These are phyloP conservation scores for Heliconius ismenius DNA, from an alignment of 2,888 invertebrate genomes.

Conservation along the genomic window DNA sequence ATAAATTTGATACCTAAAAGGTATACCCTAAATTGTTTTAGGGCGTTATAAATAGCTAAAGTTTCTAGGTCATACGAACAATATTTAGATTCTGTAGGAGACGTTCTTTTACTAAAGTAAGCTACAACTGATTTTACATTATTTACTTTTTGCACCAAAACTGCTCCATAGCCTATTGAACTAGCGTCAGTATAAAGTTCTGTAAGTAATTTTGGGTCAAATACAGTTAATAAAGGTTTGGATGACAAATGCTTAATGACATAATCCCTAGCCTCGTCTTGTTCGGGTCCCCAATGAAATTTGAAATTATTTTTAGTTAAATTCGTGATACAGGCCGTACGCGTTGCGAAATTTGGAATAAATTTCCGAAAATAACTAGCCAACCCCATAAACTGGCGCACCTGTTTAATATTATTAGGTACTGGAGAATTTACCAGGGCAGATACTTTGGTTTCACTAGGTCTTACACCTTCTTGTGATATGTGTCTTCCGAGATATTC, in stretches of 20 bases:
- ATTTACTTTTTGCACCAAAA: constrained; percentile 44
- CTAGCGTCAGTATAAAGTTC: constrained; percentile 48
- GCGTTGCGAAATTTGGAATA: constrained; percentile 46
- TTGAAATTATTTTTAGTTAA: constrained; percentile 47
- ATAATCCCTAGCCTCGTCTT: constrained; percentile 45
- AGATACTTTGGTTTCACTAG: constrained; percentile 36
- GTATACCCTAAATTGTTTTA: constrained; percentile 25
- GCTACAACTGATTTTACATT: constrained; percentile 27
- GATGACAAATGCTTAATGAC: constrained; percentile 43
- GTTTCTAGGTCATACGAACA: constrained; percentile 48
- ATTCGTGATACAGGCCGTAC: constrained; percentile 47
- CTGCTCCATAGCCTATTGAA: constrained; percentile 41
- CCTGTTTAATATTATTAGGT: constrained; percentile 42
- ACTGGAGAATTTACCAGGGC: constrained; percentile 42
- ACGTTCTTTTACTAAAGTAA: constrained; percentile 45
- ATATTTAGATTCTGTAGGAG: constrained; percentile 46
- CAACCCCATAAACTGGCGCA: constrained; percentile 45
- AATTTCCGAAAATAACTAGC: constrained; percentile 46
- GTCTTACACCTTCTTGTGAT: too few species aligned
- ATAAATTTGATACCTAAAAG: too few species aligned
- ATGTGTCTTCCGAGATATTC: too few species aligned
- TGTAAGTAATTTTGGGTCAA: constrained; percentile 41
- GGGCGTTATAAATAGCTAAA: constrained; percentile 45
- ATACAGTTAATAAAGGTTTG: constrained; percentile 42
- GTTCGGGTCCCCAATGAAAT: constrained; percentile 49